Base-by-base conservation (phyloP, 2,888 invertebrate genomes). In the Panopea generosa region DNA sequence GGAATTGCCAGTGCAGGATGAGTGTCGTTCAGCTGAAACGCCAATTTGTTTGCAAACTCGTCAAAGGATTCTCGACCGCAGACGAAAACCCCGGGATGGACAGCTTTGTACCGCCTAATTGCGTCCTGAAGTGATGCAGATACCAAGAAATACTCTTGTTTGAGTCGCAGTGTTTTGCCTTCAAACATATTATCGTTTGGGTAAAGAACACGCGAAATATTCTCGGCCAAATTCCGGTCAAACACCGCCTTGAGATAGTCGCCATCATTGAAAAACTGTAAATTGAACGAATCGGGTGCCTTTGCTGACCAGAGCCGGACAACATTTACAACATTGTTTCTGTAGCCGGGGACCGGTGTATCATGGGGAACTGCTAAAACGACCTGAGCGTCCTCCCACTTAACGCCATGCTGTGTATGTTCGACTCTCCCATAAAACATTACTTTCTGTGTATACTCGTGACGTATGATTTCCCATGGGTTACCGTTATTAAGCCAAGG, bases 161-260 rank as follows among this genome's bases (percentile, higher is more conserved):
- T 98, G 86, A 99, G 94, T 89, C 99, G 96, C 83, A 99, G 94
- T 92, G 99, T 99, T 93, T 98, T 99, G 86, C 99, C 99, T 93
- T 98, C 98, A 92, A 99, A 99, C 94, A 97, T 96, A 93, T 99
- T 99, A 92, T 99, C 99, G 90, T 99, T 99, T 73, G 99, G 99
- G 91, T 99, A 99, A 26, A 99, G 94, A 0, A 99, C 99, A 84
- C 98, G 94, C 0, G 98, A 95, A 87, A 99, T 99, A 92, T 99
- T 99, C 93, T 99, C 99, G 0, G 99, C 98, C 79, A 97, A 94
- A 93, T 99, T 99, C 83, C 99, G 95, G 93, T 99, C 99, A 87
- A 98, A 94, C 14, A 99, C 99, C 47, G 99, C 99, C 93, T 99
- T 97, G 18, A 99, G 98, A 93, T 99, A 99, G 92, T 99, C 98